Percentiles rank a stretch among this genome's conserved stretches.
These are phyloP conservation scores for Urosaurus nigricauda DNA, from an alignment of 2,797 vertebrate genomes.

Conservation along the genomic window DNA sequence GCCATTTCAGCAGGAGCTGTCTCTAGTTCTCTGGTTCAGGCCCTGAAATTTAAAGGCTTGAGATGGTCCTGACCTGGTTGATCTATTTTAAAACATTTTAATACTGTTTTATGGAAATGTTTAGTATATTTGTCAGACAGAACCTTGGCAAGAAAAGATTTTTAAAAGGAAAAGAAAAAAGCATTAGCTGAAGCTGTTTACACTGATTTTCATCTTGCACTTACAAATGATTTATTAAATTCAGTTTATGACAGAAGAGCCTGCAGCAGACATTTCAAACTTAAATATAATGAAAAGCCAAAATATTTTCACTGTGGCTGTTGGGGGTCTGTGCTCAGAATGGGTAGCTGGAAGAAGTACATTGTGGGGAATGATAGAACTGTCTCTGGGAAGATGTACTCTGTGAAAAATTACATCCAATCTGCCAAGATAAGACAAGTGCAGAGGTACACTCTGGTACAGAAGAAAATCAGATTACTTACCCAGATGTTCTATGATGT, in stretches of 20 bases:
- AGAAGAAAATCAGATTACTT: neutral
- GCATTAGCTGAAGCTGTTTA: slow-evolving; percentile 10
- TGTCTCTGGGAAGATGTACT: neutral
- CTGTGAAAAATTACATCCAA: neutral
- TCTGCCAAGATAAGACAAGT: neutral
- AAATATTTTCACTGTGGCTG: slow-evolving; percentile 4
- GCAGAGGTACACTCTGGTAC: neutral
- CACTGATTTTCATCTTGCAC: slow-evolving; percentile 11
- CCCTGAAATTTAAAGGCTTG: too few species aligned
- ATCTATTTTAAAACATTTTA: too few species aligned
- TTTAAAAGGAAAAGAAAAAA: neutral
- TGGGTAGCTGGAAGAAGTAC: slow-evolving; percentile 11
- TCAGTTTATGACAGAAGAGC: slow-evolving; percentile 12
- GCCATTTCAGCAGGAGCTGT: too few species aligned
- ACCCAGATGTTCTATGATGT: neutral
- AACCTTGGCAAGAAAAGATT: neutral
- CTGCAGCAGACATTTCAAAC: slow-evolving; percentile 4
- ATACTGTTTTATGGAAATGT: neutral
- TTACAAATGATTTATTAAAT: slow-evolving; percentile 22
- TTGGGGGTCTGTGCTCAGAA: slow-evolving; percentile 14
- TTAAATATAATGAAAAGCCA: slow-evolving; percentile 7
- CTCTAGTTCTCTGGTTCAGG: too few species aligned
- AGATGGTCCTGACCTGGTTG: too few species aligned
- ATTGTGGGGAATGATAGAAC: neutral
- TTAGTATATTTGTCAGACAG: neutral